Base-by-base conservation (phyloP, 2,113 vertebrate species). In the Laticauda colubrina region DNA sequence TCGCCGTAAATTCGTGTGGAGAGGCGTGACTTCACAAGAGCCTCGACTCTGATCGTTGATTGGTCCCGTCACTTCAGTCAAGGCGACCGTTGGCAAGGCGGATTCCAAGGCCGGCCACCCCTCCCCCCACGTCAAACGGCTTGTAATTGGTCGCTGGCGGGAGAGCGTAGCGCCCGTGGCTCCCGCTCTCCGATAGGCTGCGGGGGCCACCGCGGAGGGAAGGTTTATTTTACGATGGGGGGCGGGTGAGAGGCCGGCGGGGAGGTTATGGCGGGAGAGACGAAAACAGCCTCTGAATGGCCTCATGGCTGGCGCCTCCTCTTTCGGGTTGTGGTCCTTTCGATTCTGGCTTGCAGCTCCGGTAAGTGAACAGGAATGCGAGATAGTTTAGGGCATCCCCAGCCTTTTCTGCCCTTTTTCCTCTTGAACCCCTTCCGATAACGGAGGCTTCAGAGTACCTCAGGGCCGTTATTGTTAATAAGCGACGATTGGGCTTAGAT, bases 231-330 rank as follows among this genome's bases (percentile, higher is more conserved):
- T 59, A 45, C 20, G 3, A 0, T 56, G 64, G 48, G 0, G 4
- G 57, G 94, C 92, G 94, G 88, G 93, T 95, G 96, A 96, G 93
- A 81, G 75, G 45, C 59, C 61, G 94, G 1, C 0, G 91, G 93
- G 0, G 88, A 15, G 18, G 96, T 97, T 91, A 98, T 99, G 98
- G 99, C 99, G 98, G 98, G 98, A 98, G 97, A 97, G 96, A 98
- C 98, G 97, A 98, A 98, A 97, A 92, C 94, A 94, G 90, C n/a
- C 0, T 56, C 89, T n/a, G 57, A 34, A 2, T 39, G 69, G 21
- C 1, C 29, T 34, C 61, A 85, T 90, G n/a, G 87, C 91, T 11
- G 88, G 1, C 43, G 55, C 53, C 54, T 89, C 23, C 43, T 92
- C 9, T 87, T 55, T 29, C 11, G 4, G 2, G 2, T 1, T 54